Evolutionary conservation across 2,888 invertebrate species (phyloP), one percentile per base, ranked within the genome.

Genomic region (Limulus polyphemus): DNA sequence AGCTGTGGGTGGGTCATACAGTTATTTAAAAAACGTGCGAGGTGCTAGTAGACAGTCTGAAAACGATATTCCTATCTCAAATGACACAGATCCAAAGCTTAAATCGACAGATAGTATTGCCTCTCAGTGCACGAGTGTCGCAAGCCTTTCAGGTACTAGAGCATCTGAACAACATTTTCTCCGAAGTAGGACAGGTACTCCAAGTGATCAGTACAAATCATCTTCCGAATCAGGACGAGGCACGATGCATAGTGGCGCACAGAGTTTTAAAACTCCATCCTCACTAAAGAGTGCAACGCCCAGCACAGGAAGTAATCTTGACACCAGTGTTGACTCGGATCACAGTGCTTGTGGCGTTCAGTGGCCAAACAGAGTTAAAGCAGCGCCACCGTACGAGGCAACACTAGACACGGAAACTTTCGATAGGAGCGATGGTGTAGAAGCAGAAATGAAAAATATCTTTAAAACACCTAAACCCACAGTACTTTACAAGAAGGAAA

Each of bases 141-240:
- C 3, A 11, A 17, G 17, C 4, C 11, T 52, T n/a, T 14, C 14
- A 14, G n/a, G 17, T 52, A 52, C 10, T 4, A 13, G 17, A n/a
- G 17, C 11, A 13, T 17, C 14, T 16, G 52, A 52, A n/a, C 16
- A n/a, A 3, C 17, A 12, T 52, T 12, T n/a, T 14, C 11, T 16
- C 14, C 52, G 16, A n/a, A 17, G 17, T 52, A 32, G 14, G 16
- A 47, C 16, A n/a, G 46, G 11, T 13, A 16, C 57, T 13, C 16
- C 16, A 47, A 62, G 59, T 57, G 66, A 66, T 49, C 51, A 64
- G 11, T 67, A 68, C 52, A 68, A 69, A 58, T 67, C 70, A 7
- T 69, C 71, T 7, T 70, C 70, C 11, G 71, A 71, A 51, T 71
- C 71, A 52, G 71, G 71, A 11, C 62, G 69, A 50, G 71, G 70